Evolutionary conservation across 2,797 vertebrate genomes (phyloP).

Genomic region (Pelodytes ibericus): DNA sequence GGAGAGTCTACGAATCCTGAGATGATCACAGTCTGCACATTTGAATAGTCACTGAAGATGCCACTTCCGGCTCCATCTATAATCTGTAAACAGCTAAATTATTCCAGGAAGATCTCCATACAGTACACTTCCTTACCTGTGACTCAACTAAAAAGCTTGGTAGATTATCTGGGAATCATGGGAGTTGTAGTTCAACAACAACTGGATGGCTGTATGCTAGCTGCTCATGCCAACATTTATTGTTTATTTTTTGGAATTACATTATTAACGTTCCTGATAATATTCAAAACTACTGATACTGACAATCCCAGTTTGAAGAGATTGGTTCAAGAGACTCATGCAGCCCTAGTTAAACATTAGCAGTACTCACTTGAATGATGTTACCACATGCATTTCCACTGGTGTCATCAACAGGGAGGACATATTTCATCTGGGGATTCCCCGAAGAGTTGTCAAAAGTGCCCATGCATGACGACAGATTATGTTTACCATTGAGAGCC

Average conservation of each 20-base stretch:
- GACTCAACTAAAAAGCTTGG: too few species aligned
- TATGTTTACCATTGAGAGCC: conserved; percentile 75
- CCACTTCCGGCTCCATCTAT: conserved; percentile 66
- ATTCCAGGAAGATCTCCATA: too few species aligned
- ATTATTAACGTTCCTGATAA: too few species aligned
- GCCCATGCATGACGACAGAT: conserved; percentile 66
- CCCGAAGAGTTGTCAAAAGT: conserved; percentile 62
- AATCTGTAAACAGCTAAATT: conserved; percentile 63
- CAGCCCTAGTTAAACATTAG: background rate
- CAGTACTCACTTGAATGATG: conserved; percentile 71
- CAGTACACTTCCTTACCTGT: too few species aligned
- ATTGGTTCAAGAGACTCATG: too few species aligned
- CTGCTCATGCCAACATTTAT: too few species aligned
- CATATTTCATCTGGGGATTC: conserved; percentile 72
- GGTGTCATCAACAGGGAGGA: conserved; percentile 73
- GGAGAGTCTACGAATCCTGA: conserved; percentile 75
- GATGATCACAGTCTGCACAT: conserved; percentile 74
- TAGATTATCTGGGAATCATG: too few species aligned
- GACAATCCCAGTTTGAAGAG: too few species aligned
- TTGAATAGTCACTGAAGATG: conserved; percentile 68
- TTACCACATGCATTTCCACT: conserved; percentile 72
- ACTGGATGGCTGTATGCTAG: too few species aligned
- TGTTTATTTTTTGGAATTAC: too few species aligned
- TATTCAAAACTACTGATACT: too few species aligned
- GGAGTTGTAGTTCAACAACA: too few species aligned